Base-by-base conservation (phyloP, 2,797 vertebrate species). In the Coranthus polyacanthus region DNA sequence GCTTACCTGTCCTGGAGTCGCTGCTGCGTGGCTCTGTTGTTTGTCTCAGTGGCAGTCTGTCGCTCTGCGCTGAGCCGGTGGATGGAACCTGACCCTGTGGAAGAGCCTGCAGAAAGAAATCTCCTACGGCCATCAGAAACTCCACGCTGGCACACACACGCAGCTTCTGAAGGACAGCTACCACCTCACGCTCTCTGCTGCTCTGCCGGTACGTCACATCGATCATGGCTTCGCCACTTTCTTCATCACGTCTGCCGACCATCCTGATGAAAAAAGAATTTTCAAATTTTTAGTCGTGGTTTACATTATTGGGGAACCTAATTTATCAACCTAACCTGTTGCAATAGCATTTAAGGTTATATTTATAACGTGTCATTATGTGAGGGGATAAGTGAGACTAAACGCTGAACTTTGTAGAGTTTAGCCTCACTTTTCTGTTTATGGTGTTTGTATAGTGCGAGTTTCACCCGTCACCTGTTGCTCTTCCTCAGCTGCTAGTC, bases 141-240 rank as follows among this genome's bases (percentile, higher is more conserved):
- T 99, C 98, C 86, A 98, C 92, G 16, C 98, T 99, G 65, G 96
- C 97, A 64, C 97, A 99, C 13, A 99, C 34, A 21, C 96, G 95
- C 0, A 98, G 92, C n/a, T 96, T 97, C 84, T 98, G 96, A 46
- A 99, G 88, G 29, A 98, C 79, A 0, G 95, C 93, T 51, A 94
- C 79, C 8, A 98, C 80, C 4, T 91, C 92, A 22, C 85, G 92
- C 53, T 93, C 91, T 9, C 72, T 81, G 15, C 62, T 75, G 5
- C 79, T 85, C 88, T 97, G 95, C 3, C 90, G 93, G 46, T 95
- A 97, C 1, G 60, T 93, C 82, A 98, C 68, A 12, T 98, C 96
- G 1, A 99, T 93, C 96, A 96, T 98, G 17, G 88, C 91, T 49
- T 88, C 92, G 0, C 79, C 76, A 62, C 88, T 92, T 36, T 86